Base-by-base conservation (phyloP, 37 sponge, comb jelly and placozoan genomes). In the Bolinopsis microptera region DNA sequence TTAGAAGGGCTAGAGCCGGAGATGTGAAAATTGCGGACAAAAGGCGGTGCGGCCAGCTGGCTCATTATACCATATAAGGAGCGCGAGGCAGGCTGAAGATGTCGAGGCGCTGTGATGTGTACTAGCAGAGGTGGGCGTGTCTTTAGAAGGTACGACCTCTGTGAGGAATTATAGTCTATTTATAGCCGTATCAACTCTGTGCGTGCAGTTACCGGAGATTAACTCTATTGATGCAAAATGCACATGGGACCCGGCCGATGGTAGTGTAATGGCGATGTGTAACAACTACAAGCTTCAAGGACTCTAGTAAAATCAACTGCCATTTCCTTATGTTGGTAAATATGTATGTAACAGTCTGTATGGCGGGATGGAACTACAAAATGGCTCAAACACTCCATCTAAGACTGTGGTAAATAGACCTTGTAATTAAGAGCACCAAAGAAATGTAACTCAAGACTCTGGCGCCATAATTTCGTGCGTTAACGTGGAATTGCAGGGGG, bases 31-130 rank as follows among this genome's bases (percentile, higher is more conserved):
- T 48, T 5, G 61, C 61, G 61, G 61, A 48, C 61, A 48, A 48
- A 48, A 48, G 61, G 61, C 61, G 61, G 61, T 48, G 61, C 9
- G 61, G 61, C 61, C 80, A 77, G 80, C 37, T 77, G 80, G 35
- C 35, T 36, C 28, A 77, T 77, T 77, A 77, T 77, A 32, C 80
- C 80, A 35, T 35, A 35, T 77, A 77, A 22, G 80, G 80, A 22
- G 61, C 61, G 61, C 61, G 61, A 48, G 13, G 61, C 9, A 48
- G 61, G 61, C 61, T 48, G 13, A 48, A 48, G 13, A 48, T 48
- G 61, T 48, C 61, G 13, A 48, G 61, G 61, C 5, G 61, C 61
- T 48, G 61, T 13, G 61, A 48, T 48, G 61, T 48, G 61, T 48
- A 48, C 61, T 13, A 13, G 61, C 61, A 48, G 13, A 13, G 61